Conservation (phyloP, 2,797 vertebrate species). For the Scolopax rusticola region DNA sequence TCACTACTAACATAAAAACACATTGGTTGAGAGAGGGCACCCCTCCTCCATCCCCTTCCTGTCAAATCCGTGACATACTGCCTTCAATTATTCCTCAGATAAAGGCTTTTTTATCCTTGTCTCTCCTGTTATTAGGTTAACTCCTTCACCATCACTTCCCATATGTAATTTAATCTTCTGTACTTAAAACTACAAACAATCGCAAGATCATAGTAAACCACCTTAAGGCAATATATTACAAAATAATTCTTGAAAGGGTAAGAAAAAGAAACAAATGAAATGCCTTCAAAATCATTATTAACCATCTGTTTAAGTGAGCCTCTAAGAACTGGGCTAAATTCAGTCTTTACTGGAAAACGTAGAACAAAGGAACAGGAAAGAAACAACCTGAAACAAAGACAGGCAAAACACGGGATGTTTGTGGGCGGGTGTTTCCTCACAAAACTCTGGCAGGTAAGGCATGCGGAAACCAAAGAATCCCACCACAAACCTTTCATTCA, state of each 20-base stretch:
- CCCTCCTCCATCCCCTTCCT: not conserved
- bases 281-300: not conserved
- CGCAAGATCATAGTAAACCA: not conserved
- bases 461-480: not conserved
- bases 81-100: not conserved
- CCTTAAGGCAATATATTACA: fast-evolving
- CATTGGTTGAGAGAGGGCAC: not conserved
- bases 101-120: not conserved
- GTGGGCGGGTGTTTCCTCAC: not conserved
- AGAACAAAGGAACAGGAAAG: conserved; percentile 27
- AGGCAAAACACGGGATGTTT: not conserved
- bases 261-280: not conserved
- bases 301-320: not conserved
- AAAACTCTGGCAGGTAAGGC: not conserved
- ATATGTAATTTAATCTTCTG: fast-evolving
- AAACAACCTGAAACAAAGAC: not conserved
- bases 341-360: not conserved
- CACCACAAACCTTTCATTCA: not conserved
- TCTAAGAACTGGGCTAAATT: not conserved
- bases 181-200: not conserved
- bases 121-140: not conserved
- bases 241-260: not conserved
- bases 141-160: not conserved
- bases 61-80: not conserved
- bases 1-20: not conserved